phyloP scores from a whole-genome alignment of 2,888 invertebrate species.

The Seira musarum region DNA sequence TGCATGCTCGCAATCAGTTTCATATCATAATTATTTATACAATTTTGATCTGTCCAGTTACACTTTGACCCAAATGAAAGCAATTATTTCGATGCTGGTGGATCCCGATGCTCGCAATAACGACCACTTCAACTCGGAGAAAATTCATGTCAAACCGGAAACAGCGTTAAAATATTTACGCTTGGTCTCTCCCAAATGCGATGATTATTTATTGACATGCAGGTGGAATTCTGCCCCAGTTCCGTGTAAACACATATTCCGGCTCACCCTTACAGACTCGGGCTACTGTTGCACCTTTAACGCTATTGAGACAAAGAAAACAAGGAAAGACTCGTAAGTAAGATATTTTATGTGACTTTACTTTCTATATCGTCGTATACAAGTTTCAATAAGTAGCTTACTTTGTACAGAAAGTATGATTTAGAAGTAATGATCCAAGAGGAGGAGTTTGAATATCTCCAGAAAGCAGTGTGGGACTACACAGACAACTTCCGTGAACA shows the following conservation, averaged over 20 bases:
- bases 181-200: conserved; percentile 67
- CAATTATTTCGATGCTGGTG: conserved; percentile 64
- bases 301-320: conserved; percentile 62
- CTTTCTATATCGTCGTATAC: no score
- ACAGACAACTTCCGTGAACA: conserved; percentile 57
- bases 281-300: conserved; percentile 69
- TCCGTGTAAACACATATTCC: conserved; percentile 56
- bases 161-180: conserved; percentile 64
- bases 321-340: conserved; percentile 60
- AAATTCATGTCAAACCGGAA: conserved; percentile 54
- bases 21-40: no score
- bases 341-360: not conserved
- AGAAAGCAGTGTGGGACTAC: conserved; percentile 67
- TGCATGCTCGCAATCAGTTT: not conserved
- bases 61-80: conserved; percentile 65
- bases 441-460: conserved; percentile 63
- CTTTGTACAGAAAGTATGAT: conserved; percentile 61
- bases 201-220: conserved; percentile 64
- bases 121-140: conserved; percentile 55
- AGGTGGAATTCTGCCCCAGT: conserved; percentile 62
- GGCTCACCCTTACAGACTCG: conserved; percentile 64
- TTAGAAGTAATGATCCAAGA: conserved; percentile 64
- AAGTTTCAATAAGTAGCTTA: no score
- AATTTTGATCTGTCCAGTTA: conserved; percentile 47
- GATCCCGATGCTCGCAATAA: conserved; percentile 66